These are phyloP conservation scores for Ischnura elegans DNA, from an alignment of 2,888 invertebrate species.

Conservation along the genomic window DNA sequence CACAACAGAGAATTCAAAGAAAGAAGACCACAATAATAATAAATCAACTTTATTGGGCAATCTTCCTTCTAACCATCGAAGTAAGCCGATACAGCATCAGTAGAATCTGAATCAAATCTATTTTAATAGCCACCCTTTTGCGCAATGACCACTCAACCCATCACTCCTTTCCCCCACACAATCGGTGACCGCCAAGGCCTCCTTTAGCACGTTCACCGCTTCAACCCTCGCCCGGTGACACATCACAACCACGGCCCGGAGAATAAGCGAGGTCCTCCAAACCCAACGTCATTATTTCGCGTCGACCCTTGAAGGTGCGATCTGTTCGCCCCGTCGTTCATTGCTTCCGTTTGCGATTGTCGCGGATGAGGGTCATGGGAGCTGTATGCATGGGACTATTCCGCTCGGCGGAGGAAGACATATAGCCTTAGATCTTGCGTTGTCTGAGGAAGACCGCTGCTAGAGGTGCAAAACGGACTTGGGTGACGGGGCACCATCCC, in stretches of 20 bases:
- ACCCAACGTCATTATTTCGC: constrained; percentile 34
- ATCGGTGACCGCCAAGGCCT: no score
- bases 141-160: not conserved
- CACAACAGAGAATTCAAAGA: no score
- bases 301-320: constrained; percentile 46
- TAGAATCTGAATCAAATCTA: no score
- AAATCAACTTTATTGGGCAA: no score
- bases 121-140: no score
- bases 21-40: no score
- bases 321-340: not conserved
- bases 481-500: no score
- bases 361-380: no score
- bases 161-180: not conserved
- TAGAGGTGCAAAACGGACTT: not conserved
- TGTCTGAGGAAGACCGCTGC: not conserved
- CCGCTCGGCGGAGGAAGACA: not conserved
- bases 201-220: no score
- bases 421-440: no score
- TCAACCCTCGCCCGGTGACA: not conserved
- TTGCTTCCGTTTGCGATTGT: not conserved
- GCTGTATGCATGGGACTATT: no score
- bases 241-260: not conserved
- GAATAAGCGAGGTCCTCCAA: not conserved
- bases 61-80: no score
- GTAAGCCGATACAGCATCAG: not conserved